These are phyloP conservation scores for Borostomias antarcticus DNA, from an alignment of 2,797 vertebrate genomes.

Conservation along the genomic window DNA sequence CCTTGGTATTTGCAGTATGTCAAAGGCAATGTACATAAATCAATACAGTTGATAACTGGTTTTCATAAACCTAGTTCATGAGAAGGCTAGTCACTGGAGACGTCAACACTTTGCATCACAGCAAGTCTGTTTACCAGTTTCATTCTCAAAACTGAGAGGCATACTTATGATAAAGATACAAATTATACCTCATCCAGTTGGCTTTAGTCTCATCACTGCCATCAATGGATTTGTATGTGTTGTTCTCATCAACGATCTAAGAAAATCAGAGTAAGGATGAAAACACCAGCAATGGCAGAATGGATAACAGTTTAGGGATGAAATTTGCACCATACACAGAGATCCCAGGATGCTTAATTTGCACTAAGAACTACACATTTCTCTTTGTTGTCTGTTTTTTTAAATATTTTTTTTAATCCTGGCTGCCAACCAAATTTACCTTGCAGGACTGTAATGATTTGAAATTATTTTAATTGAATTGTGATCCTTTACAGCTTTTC, in stretches of 20 bases:
- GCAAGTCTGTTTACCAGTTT: background rate
- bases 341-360: background rate
- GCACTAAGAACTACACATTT: too few relatives aligned
- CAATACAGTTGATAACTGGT: too few relatives aligned
- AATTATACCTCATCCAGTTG: constrained; percentile 97
- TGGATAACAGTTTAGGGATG: background rate
- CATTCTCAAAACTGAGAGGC: background rate
- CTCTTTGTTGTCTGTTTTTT: too few relatives aligned
- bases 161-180: background rate
- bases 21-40: background rate
- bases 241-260: constrained; percentile 88
- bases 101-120: background rate
- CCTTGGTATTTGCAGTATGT: too few relatives aligned
- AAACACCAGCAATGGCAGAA: constrained; percentile 13
- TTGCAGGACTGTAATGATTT: too few relatives aligned
- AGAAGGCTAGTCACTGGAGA: background rate
- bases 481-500: too few relatives aligned
- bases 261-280: constrained; percentile 23
- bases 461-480: too few relatives aligned
- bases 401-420: too few relatives aligned
- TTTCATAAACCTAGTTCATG: background rate
- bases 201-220: constrained; percentile 90
- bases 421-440: too few relatives aligned
- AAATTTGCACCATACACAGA: background rate
- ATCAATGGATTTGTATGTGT: constrained; percentile 89